Evolutionary conservation across 2,888 invertebrate genomes (phyloP), one percentile per base, ranked within the genome.

Genomic region (Hirtodrosophila trivittata): DNA sequence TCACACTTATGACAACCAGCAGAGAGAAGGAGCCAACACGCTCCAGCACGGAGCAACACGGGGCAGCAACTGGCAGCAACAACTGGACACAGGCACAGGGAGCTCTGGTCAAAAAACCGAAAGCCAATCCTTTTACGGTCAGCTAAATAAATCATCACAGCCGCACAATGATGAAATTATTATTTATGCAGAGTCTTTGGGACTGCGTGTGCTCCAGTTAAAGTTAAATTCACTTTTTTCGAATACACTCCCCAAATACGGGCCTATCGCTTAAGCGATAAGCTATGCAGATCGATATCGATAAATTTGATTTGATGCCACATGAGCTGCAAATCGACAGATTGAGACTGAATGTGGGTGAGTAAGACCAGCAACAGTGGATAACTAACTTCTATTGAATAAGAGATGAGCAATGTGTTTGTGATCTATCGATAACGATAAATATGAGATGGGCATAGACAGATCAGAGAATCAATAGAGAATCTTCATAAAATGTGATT

Each of bases 121-220:
- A 80, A 77, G 74, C 41, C 70, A 60, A 72, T 85, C 86, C 81
- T 86, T 81, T 71, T 84, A 86, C 66, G 85, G 87, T 46, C 72
- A 70, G 70, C 76, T 66, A 88, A 88, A 89, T 89, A 89, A 89
- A 89, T 89, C 88, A 89, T 85, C 73, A 45, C 62, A 60, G 66
- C 69, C 73, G 68, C 85, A 87, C 89, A 89, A 89, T 88, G 89
- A 88, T 89, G 89, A 89, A 88, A 88, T 88, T 86, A 88, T 88
- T 86, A 86, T 86, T 86, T 86, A 86, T 87, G 88, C 76, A 86
- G 76, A 71, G 50, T 55, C 71, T 50, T 41, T 51, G 43, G 30
- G 45, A 50, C 64, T 74, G 75, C 77, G 81, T 59, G 58, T 81
- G 83, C 88, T 88, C 86, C 86, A 89, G 86, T 88, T 89, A 63